Conservation (phyloP, 2,888 invertebrate species). For the Brenthis hecate region DNA sequence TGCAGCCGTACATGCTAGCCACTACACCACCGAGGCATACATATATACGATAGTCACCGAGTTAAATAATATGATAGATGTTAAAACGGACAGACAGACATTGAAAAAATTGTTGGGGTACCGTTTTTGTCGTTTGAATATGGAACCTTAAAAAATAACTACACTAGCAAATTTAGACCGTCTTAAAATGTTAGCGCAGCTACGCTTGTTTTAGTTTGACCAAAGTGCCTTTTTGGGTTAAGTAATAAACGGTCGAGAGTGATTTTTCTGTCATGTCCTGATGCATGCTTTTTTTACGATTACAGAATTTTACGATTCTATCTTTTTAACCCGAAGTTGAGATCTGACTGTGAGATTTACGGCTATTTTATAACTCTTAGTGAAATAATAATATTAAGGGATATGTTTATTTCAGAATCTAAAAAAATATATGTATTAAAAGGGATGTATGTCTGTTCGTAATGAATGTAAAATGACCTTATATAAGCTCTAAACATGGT, state of each 20-base stretch:
- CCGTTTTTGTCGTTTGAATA: too few relatives aligned
- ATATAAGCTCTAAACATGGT: too few relatives aligned
- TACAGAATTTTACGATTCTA: constrained; percentile 33
- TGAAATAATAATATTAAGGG: constrained; percentile 35
- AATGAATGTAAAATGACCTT: neutral
- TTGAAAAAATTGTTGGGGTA: too few relatives aligned
- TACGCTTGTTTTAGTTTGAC: too few relatives aligned
- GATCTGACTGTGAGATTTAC: constrained; percentile 37
- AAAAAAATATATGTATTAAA: neutral
- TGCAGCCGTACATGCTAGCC: too few relatives aligned
- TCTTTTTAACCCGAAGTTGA: constrained; percentile 28
- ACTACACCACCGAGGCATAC: too few relatives aligned
- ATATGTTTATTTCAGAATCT: constrained; percentile 17
- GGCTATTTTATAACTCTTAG: constrained; percentile 38
- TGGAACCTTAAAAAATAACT: too few relatives aligned
- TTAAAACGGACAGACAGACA: too few relatives aligned
- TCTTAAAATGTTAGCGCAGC: too few relatives aligned
- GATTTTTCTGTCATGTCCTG: constrained; percentile 4
- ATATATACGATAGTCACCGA: too few relatives aligned
- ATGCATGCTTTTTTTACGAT: constrained; percentile 32
- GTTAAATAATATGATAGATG: too few relatives aligned
- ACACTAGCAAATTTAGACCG: too few relatives aligned
- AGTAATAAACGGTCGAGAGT: neutral
- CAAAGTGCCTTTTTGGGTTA: neutral
- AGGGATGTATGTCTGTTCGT: neutral